Evolutionary conservation across 2,888 invertebrate species (phyloP), one percentile per base, ranked within the genome.

Genomic region (Ophion slaviceki): DNA sequence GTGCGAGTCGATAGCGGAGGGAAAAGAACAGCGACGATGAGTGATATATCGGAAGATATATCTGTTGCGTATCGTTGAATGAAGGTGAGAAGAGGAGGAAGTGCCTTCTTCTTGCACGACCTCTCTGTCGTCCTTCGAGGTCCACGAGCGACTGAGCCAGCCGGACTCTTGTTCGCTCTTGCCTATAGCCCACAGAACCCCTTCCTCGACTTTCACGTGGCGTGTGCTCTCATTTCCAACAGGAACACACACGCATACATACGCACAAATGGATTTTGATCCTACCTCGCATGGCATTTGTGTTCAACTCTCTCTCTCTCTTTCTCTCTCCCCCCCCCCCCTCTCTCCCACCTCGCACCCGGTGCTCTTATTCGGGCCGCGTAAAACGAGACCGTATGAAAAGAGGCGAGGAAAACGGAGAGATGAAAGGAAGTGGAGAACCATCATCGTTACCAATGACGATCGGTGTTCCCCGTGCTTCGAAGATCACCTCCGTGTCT

Each of bases 51-150:
- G 62, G n/a, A 59, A 66, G 14, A 45, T 36, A 2, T n/a, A 70
- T 72, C n/a, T 45, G 10, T 45, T 11, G 45, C 45, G 14, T 11
- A 14, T 78, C 20, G 32, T 57, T 40, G 32, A 88, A 87, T 88
- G 88, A 84, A 88, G 84, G 87, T 75, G 85, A 88, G 47, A 14
- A 47, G 47, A 91, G 89, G 89, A 90, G 89, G 90, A 90, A 91
- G 89, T 91, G 90, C 89, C 92, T 92, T 92, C 92, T 92, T 92
- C 80, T 86, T 84, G 62, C 80, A 78, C 93, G 92, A 93, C 93
- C 93, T 93, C 93, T 93, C 93, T 93, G 91, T 92, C 93, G 93
- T 93, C 93, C 93, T 93, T 93, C 93, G 93, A 93, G 93, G 92
- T 93, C 92, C 92, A 93, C 93, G 93, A 93, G 92, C 93, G 92